phyloP scores from a whole-genome alignment of 2,888 invertebrate species.

The Thalpophila matura region DNA sequence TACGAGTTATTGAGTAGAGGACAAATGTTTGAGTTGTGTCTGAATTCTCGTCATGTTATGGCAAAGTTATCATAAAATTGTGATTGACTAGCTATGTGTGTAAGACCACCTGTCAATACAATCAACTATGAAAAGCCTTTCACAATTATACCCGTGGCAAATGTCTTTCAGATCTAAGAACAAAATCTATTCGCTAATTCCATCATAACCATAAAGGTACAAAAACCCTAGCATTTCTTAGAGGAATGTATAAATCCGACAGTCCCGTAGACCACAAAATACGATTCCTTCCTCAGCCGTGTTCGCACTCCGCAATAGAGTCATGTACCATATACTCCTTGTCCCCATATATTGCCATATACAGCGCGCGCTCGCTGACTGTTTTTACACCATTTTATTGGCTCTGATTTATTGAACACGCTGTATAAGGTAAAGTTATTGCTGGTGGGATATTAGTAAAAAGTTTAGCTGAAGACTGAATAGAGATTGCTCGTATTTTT shows the following conservation, averaged over 20 bases:
- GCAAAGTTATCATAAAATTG: neutral
- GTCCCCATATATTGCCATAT: constrained; percentile 57
- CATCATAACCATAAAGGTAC: neutral
- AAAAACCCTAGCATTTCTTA: constrained; percentile 18
- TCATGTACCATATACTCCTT: constrained; percentile 53
- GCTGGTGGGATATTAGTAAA: constrained; percentile 55
- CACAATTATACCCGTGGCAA: neutral
- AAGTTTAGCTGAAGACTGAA: constrained; percentile 38
- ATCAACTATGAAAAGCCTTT: neutral
- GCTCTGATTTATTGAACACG: constrained; percentile 55
- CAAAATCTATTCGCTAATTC: neutral
- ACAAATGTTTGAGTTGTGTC: no score
- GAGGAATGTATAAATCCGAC: constrained; percentile 20
- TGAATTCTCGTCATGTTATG: no score
- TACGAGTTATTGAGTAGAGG: no score
- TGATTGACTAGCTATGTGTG: no score
- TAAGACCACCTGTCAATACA: no score
- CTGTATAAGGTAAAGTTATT: constrained; percentile 56
- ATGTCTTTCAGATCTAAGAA: neutral
- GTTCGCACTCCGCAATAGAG: constrained; percentile 50
- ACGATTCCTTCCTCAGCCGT: constrained; percentile 27
- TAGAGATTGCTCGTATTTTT: constrained; percentile 25
- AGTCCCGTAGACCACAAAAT: constrained; percentile 36
- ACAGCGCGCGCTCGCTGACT: constrained; percentile 49
- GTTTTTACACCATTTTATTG: constrained; percentile 59